A percentile compares a stretch with the other conserved stretches of the same genome.
These are phyloP conservation scores for Chloromyia formosa DNA, from an alignment of 2,888 invertebrate species.

Conservation along the genomic window DNA sequence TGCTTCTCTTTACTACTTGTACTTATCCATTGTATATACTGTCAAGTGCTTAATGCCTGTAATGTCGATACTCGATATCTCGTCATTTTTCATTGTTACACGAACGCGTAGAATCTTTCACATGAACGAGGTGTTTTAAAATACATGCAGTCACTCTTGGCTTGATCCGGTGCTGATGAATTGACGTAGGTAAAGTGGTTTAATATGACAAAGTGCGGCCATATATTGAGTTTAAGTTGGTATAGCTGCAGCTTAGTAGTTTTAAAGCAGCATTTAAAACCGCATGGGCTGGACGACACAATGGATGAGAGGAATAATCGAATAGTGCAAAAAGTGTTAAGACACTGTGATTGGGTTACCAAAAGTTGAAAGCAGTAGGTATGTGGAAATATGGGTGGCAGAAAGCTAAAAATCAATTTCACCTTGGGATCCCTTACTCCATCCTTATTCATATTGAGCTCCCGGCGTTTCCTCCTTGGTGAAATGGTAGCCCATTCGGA, in stretches of 20 bases:
- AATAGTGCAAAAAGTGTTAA: slow-evolving; percentile 1
- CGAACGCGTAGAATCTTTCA: background rate
- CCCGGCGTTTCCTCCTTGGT: background rate
- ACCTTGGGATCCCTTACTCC: too few species aligned
- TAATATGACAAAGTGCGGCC: slow-evolving; percentile 28
- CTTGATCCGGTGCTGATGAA: slow-evolving; percentile 3
- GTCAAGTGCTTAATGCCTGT: slow-evolving; percentile 15
- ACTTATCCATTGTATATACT: slow-evolving; percentile 12
- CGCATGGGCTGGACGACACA: background rate
- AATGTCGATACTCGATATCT: slow-evolving; percentile 20
- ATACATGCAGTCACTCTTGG: background rate
- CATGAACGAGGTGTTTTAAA: background rate
- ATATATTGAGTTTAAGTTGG: background rate
- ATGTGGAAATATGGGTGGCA: too few species aligned
- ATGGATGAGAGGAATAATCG: slow-evolving; percentile 7
- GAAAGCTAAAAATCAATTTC: too few species aligned
- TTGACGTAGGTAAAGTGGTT: slow-evolving; percentile 36
- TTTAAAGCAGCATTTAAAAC: slow-evolving; percentile 4
- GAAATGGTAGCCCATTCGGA: background rate
- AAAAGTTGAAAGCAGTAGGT: too few species aligned
- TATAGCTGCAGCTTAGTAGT: background rate
- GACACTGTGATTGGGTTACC: background rate
- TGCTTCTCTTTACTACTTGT: background rate
- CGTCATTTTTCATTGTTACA: slow-evolving; percentile 9
- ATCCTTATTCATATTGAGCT: background rate